Evolutionary conservation across 2,797 vertebrate genomes (phyloP).

Genomic region (Xenentodon cancila): DNA sequence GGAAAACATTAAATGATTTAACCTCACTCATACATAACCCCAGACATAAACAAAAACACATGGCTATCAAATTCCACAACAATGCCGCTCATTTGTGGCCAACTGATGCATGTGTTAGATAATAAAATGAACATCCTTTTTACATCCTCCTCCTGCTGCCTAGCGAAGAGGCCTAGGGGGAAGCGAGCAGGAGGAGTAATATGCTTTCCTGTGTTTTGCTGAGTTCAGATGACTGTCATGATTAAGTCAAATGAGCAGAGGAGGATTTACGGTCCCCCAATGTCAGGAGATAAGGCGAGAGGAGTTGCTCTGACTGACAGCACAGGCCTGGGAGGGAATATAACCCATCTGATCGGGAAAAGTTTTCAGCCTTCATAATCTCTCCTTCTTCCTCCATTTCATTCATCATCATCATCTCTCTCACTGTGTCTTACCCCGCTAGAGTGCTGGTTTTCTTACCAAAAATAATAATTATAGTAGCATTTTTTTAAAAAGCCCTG

Average conservation of each 20-base stretch:
- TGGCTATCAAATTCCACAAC: slow-evolving; percentile 16
- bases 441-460: slow-evolving; percentile 10
- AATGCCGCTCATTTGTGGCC: slow-evolving; percentile 40
- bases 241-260: slow-evolving; percentile 82
- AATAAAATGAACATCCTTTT: slow-evolving; percentile 76
- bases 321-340: slow-evolving; percentile 67
- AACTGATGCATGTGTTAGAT: slow-evolving; percentile 68
- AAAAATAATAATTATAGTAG: too few relatives aligned
- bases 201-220: slow-evolving; percentile 72
- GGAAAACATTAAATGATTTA: slow-evolving; percentile 41
- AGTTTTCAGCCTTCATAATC: slow-evolving; percentile 59
- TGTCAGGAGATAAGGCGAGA: slow-evolving; percentile 80
- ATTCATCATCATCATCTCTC: slow-evolving; percentile 70
- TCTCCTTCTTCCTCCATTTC: slow-evolving; percentile 53
- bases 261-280: slow-evolving; percentile 80
- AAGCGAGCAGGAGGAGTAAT: slow-evolving; percentile 35
- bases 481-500: slow-evolving; percentile 11
- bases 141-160: slow-evolving; percentile 44
- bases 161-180: slow-evolving; percentile 43
- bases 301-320: slow-evolving; percentile 76
- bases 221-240: slow-evolving; percentile 82
- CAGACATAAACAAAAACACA: slow-evolving; percentile 20
- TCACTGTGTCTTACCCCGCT: slow-evolving; percentile 14
- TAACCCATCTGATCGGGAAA: slow-evolving; percentile 69
- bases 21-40: slow-evolving; percentile 1